phyloP scores from a whole-genome alignment of 92 coral and sea anemone species.

The Diadumene lineata region DNA sequence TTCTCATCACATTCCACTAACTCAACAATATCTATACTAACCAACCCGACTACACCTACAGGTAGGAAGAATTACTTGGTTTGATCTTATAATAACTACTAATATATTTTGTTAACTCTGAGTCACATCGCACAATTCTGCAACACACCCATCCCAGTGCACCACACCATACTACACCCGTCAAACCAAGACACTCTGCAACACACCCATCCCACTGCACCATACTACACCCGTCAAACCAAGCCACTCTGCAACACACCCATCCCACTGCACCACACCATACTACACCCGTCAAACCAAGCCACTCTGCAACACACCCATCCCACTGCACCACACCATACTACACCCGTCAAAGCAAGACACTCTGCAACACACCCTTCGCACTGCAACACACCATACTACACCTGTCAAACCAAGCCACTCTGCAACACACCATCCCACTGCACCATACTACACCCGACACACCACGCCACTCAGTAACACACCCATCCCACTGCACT shows the following conservation, averaged over 20 bases:
- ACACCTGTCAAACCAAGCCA: too few relatives aligned
- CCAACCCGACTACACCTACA: slow-evolving; percentile 16
- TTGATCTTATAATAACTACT: neutral
- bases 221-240: neutral
- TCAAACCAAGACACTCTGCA: too few relatives aligned
- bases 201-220: neutral
- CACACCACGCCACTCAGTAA: too few relatives aligned
- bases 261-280: neutral
- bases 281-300: neutral
- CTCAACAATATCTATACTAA: slow-evolving; percentile 8
- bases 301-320: neutral
- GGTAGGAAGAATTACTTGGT: slow-evolving; percentile 9
- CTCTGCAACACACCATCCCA: neutral
- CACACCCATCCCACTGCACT: neutral
- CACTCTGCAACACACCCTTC: too few relatives aligned
- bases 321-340: neutral
- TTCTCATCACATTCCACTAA: slow-evolving; percentile 14
- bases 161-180: neutral
- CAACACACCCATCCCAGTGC: too few relatives aligned
- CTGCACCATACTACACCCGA: neutral
- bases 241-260: neutral
- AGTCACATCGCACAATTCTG: neutral
- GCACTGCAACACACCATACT: neutral
- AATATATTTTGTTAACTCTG: neutral
- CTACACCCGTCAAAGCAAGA: neutral